Base-by-base conservation (phyloP, 2,797 vertebrate species). In the Gouania willdenowi region DNA sequence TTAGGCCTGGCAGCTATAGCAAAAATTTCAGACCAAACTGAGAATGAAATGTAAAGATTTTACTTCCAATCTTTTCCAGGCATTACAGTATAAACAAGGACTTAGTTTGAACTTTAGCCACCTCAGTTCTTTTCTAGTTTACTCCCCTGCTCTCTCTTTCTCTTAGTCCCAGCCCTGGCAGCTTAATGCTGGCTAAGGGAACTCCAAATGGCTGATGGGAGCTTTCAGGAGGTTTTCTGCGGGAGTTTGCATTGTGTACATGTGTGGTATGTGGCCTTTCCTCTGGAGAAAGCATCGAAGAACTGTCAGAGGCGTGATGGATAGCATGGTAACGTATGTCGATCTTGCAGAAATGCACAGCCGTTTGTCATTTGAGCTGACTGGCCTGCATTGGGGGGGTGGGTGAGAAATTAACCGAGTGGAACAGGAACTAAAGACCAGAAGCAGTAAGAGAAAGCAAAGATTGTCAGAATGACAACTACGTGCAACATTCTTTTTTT, bases 241-340 rank as follows among this genome's bases (percentile, higher is more conserved):
- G 23, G 37, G 42, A 33, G 34, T 40, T 42, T 31, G 31, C 6
- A n/a, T 26, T 16, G 36, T 31, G 14, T 9, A 19, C 4, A 13
- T 49, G 37, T 43, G 26, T 41, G 56, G 42, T 26, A 12, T 34
- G 27, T 19, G 39, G 30, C 28, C 47, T 44, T 29, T 43, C 30
- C 50, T 54, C 65, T 20, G 26, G 42, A 66, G 65, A 48, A 41
- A 39, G 43, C 31, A 67, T 59, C 15, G 28, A 39, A 38, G 38
- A 42, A 27, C 55, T 75, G 75, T 77, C 60, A 23, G 14, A 5
- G 1, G 33, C 28, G 23, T 71, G 69, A 81, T 64, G 53, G 59
- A 82, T 79, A 41, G 55, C 28, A 24, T 4, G 30, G 55, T 48
- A 59, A 57, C 16, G 22, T 25, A 30, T 68, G 76, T 64, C 59